Evolutionary conservation across 2,113 vertebrate species (phyloP).

Genomic region (Rhabdomys dilectus): DNA sequence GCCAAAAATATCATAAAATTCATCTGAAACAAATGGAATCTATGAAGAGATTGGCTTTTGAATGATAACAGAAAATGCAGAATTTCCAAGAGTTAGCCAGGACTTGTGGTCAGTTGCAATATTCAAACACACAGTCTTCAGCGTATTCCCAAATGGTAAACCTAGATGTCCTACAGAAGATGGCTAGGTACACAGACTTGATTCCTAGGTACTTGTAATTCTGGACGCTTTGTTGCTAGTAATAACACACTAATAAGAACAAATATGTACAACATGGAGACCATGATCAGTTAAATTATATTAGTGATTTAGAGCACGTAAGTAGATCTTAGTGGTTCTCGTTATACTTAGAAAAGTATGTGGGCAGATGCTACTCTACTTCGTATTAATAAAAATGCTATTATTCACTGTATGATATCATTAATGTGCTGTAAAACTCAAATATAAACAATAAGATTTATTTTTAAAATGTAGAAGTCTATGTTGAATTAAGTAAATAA

Average conservation of each 20-base stretch:
- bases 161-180: not conserved
- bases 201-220: not conserved
- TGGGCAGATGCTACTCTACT: not conserved
- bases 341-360: not conserved
- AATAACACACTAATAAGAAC: not conserved
- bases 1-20: not conserved
- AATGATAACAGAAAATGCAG: not conserved
- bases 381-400: not conserved
- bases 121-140: not conserved
- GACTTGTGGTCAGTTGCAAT: not conserved
- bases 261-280: not conserved
- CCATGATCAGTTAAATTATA: not conserved
- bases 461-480: not conserved
- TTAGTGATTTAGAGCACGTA: not conserved
- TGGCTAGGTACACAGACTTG: not conserved
- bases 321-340: not conserved
- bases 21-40: not conserved
- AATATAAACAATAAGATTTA: not conserved
- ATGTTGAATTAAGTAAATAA: not conserved
- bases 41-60: not conserved
- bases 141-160: not conserved
- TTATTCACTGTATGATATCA: not conserved
- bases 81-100: not conserved
- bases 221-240: not conserved
- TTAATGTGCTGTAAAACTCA: not conserved